phyloP scores from a whole-genome alignment of 2,113 vertebrate species.

The Phyllostomus hastatus region DNA sequence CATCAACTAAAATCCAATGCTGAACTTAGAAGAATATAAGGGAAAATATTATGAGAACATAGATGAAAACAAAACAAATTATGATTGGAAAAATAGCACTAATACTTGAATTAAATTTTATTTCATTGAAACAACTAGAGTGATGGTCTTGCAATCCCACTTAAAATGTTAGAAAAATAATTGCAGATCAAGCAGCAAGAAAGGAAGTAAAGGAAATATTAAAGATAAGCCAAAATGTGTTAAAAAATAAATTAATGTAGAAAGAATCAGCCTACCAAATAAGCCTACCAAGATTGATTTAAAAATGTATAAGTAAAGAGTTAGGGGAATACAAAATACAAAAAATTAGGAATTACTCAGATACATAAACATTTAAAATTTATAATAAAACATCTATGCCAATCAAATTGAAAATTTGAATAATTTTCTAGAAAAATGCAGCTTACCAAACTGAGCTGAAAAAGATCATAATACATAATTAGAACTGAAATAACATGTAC shows the following conservation, averaged over 20 bases:
- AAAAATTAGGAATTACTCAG: neutral
- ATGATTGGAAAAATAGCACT: neutral
- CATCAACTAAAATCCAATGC: neutral
- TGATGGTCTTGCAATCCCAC: neutral
- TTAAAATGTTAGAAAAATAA: neutral
- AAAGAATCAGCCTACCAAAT: neutral
- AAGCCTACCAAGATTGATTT: neutral
- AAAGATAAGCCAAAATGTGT: neutral
- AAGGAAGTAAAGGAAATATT: neutral
- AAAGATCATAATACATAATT: neutral
- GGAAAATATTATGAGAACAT: neutral
- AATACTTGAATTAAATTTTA: neutral
- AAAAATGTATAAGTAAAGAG: neutral
- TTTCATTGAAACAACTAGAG: neutral
- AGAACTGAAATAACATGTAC: neutral
- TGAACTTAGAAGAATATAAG: neutral
- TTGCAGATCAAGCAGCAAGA: neutral
- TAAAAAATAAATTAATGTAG: neutral
- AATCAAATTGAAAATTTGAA: neutral
- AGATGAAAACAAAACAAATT: neutral
- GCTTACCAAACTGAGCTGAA: neutral
- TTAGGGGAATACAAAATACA: neutral
- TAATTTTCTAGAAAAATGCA: neutral
- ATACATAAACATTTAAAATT: neutral
- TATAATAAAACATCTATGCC: neutral